Base-by-base conservation (phyloP, 2,888 invertebrate genomes). In the Mayetiola destructor region DNA sequence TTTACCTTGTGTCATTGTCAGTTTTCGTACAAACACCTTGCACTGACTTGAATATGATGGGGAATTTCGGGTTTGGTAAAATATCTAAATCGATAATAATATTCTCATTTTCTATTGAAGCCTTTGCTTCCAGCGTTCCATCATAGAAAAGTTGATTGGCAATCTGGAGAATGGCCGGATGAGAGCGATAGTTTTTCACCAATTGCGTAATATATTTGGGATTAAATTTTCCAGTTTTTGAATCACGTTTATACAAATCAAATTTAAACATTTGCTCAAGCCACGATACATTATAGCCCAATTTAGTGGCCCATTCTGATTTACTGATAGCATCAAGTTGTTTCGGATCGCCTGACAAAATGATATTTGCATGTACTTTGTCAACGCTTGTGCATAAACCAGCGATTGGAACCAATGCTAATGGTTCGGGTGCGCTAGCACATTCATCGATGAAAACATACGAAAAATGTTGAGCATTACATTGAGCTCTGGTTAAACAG, bases 381-480 rank as follows among this genome's bases (percentile, higher is more conserved):
- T 68, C 32, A 6, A 1, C 1, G 5, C 12, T n/a, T 4, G 42
- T 42, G 16, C 56, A 56, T 23, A 56, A 14, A 14, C 55, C 56
- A 23, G 42, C 56, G 12, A 56, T 48, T 4, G 82, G 79, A 63
- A 84, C 77, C 40, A 81, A 65, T 12, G 76, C 73, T 66, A 85
- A 84, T 0, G 83, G 78, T 69, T 86, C 86, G 4, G 76, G 77
- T 0, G 82, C 80, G 64, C 87, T 85, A 1, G 85, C 85, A 16
- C 82, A 83, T 72, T 88, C 88, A 66, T 88, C 88, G 52, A 88
- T 76, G 66, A 87, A 83, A 9, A 84, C 74, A 65, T 86, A 82
- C 1, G 80, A 76, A 66, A 83, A 85, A 4, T 65, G 59, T 16
- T 30, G 10, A 10, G 53, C 18, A 5, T 32, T 16, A 20, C 29